Base-by-base conservation (phyloP, 2,888 invertebrate species). In the Hedya salicella region DNA sequence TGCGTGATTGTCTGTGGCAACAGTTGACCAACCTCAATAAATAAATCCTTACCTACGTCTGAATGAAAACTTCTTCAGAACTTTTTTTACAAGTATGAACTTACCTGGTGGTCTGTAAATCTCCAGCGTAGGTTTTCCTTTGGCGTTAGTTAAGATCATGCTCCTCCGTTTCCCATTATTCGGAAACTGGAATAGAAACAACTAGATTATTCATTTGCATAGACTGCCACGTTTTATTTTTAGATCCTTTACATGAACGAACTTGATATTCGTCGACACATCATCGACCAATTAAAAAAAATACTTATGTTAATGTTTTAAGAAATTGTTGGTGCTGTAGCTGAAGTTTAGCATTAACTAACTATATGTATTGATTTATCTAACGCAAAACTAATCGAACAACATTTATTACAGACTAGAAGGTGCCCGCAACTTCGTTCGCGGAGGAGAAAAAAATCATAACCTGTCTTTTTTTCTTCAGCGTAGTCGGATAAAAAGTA, bases 91-190 rank as follows among this genome's bases (percentile, higher is more conserved):
- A 25, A 40, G 16, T 25, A 30, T 39, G 13, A 9, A 68, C 94
- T 93, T 85, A 96, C 96, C 97, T 84, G 97, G 97, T 68, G 97
- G 97, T 80, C 97, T 94, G 86, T 97, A 97, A 76, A 97, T 96
- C 91, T 97, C 97, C 90, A 97, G 94, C 21, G 96, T 95, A 11
- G 97, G 97, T 86, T 97, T 97, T 57, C 95, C 94, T 82, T 95
- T 94, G 19, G 90, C 82, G 73, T 94, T 93, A 71, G 95, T 94
- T 81, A 96, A 93, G 72, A 95, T 96, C 89, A 95, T 95, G 86
- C 95, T 96, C 78, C 95, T 94, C 76, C 96, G 94, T 89, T 96
- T 96, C 81, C 93, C 93, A 81, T 94, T 95, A 92, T 95, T 93
- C 75, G 92, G 87, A 92, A 94, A 90, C 92, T 92, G 87, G 67